Evolutionary conservation across 2,888 invertebrate genomes (phyloP), one percentile per base, ranked within the genome.

Genomic region (Idaea straminata): DNA sequence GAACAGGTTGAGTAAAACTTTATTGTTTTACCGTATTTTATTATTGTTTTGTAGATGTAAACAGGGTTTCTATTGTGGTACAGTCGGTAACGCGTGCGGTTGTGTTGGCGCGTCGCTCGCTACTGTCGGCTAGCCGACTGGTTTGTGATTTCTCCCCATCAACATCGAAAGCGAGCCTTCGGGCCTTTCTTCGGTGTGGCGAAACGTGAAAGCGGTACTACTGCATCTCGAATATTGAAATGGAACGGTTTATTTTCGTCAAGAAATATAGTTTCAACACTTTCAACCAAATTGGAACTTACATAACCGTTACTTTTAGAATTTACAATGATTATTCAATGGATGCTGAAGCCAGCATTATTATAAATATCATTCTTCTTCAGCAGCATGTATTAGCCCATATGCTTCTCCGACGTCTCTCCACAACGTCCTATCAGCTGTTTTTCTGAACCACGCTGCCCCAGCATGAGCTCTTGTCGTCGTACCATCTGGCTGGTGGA

Each of bases 91-190:
- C 63, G 74, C 86, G 83, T 83, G 75, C 70, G 75, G 62, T 69
- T 71, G 65, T 35, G 70, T 63, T 74, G 81, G 77, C 83, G 86
- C 81, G 81, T 74, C 77, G 84, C 87, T 83, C 83, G 83, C 73
- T 74, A 82, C 83, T 83, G 79, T 67, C 69, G 76, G 79, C 71
- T 68, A 74, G 75, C 75, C 79, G 81, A 87, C 90, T 89, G 89
- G 91, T 90, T 83, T 79, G 83, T 86, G 91, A 91, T 92, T 92
- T 92, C 92, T 91, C 92, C 90, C 90, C 89, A 90, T 89, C 88
- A 87, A 88, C 91, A 91, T 85, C 88, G 91, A 91, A 92, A 91
- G 89, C 91, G 84, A 89, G 87, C 88, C 86, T 86, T 81, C 80
- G 75, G 83, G 82, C 88, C 89, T 91, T 91, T 91, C 91, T 89